Evolutionary conservation across 2,888 invertebrate species (phyloP).

Genomic region (Caenorhabditis sp.): DNA sequence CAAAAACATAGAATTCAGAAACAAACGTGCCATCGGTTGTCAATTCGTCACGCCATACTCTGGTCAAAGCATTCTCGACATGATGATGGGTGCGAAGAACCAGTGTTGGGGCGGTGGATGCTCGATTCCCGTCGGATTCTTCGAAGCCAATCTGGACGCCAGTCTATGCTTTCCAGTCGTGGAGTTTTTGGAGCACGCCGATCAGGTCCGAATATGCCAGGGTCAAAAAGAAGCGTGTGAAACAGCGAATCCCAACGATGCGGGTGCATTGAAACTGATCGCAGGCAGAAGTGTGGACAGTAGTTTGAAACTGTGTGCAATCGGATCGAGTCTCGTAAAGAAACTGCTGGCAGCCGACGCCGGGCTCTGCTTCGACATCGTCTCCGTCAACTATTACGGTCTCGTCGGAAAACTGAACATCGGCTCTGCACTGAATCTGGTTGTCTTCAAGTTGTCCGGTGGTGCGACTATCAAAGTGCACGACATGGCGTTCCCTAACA

Average conservation of each 20-base stretch:
- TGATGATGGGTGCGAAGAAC: too few species aligned
- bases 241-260: not conserved
- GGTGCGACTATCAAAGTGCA: slow-evolving; percentile 49
- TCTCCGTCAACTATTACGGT: slow-evolving; percentile 27
- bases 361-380: slow-evolving; percentile 26
- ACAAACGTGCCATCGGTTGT: not conserved
- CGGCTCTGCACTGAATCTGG: slow-evolving; percentile 1
- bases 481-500: slow-evolving; percentile 22
- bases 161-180: not conserved
- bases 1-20: not conserved
- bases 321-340: slow-evolving; percentile 15
- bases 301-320: slow-evolving; percentile 35
- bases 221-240: slow-evolving; percentile 4
- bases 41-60: not conserved
- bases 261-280: not conserved
- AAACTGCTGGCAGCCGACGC: not conserved
- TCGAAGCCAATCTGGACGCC: not conserved
- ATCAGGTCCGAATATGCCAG: not conserved
- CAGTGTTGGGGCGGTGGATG: slow-evolving; percentile 14
- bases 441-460: slow-evolving; percentile 18
- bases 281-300: slow-evolving; percentile 12
- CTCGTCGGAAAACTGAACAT: slow-evolving; percentile 37
- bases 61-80: not conserved
- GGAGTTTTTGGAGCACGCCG: not conserved
- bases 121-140: not conserved